Evolutionary conservation across 1,140 invertebrate genomes (phyloP), one percentile per base, ranked within the genome.

Genomic region (Saccostrea echinata): DNA sequence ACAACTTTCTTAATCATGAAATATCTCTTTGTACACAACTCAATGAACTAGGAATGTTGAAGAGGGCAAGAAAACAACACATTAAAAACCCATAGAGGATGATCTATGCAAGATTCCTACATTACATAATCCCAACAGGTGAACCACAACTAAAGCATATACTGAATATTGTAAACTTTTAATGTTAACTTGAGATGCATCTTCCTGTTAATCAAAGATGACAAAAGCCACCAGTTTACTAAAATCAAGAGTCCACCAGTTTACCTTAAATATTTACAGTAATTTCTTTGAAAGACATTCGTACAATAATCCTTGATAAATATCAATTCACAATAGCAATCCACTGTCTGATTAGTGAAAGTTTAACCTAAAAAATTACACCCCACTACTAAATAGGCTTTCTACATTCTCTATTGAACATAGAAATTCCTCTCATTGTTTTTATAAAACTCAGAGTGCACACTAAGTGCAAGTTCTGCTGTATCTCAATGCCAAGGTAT

Each of bases 1-100:
- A 76, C 68, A 76, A 76, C 27, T 76, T 27, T 76, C 13, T 76
- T 76, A 27, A 76, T 76, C 68, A 76, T 76, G 30, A 76, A 76
- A 76, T 76, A 76, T 76, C 30, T 76, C 68, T 76, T 30, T 76
- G 68, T 76, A 76, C 68, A 76, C 68, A 76, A 76, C 68, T 76
- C 68, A 76, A 76, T 76, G 68, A 76, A 76, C 68, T 30, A 30
- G 68, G 68, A 33, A 76, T 76, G 68, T 76, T 30, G 68, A 76
- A 30, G 24, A 76, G 68, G 68, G 68, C 68, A 33, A 76, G 27
- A 76, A 33, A 76, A 76, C 24, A 33, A 30, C 68, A 76, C 68
- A 76, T 76, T 30, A 76, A 30, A 43, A 76, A 27, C 30, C 68
- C 24, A 24, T 76, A 30, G 68, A 76, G 27, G 68, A 76, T 76